Base-by-base conservation (phyloP, 2,113 vertebrate species). In the Gasterosteus aculeatus region DNA sequence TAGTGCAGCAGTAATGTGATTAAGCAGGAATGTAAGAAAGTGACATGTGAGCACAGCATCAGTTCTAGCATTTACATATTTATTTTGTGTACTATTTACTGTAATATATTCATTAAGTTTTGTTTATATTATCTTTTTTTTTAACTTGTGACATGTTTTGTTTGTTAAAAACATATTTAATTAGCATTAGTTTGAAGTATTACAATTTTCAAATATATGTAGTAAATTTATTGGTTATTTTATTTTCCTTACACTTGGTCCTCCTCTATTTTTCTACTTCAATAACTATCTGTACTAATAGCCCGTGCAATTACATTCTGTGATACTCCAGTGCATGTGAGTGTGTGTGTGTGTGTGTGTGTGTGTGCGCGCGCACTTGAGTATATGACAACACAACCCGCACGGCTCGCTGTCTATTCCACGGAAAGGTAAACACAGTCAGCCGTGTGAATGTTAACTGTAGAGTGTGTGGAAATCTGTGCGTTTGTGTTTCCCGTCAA, bases 351-450 rank as follows among this genome's bases (percentile, higher is more conserved):
- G 8, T 47, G 31, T 29, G 18, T 54, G 22, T 39, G 5, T 33
- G 65, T 53, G 44, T 62, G 19, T 58, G 49, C 53, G 70, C 60
- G 38, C 35, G 26, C 49, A 47, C 15, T 53, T 11, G 7, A 60
- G 35, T 63, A 41, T 56, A 67, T 69, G 0, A 57, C 64, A 78
- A 63, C 51, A 75, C 59, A 66, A 70, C 49, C 60, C 31, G 22
- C 44, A 49, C 1, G 5, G 10, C 75, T 42, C 62, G 64, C 64
- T 46, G 71, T 62, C 29, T 29, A 51, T 63, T 61, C 62, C 69
- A 65, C 29, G 35, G 82, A 78, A 85, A 83, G 61, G 66, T 39
- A 66, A 77, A 85, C 78, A 86, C 49, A 33, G 19, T 51, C 5
- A 53, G 60, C 54, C 49, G 39, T 62, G 73, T 80, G 72, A 81